Evolutionary conservation across 2,797 vertebrate genomes (phyloP).

Genomic region (Rhadinocentrus ornatus): DNA sequence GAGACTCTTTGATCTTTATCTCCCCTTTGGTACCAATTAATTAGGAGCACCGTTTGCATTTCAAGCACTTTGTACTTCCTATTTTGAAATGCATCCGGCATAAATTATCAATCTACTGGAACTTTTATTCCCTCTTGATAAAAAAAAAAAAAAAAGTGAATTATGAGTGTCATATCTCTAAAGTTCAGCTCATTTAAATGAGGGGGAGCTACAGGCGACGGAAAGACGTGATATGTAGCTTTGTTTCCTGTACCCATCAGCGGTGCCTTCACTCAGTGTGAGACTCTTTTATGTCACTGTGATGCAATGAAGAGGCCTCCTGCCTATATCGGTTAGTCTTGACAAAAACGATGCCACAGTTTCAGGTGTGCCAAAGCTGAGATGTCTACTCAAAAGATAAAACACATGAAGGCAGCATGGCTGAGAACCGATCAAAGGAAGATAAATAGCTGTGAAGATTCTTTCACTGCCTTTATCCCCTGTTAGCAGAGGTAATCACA

Average conservation of each 20-base stretch:
- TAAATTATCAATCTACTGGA: slow-evolving; percentile 67
- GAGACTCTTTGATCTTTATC: slow-evolving; percentile 71
- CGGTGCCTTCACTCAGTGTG: slow-evolving; percentile 9
- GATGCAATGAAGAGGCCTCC: slow-evolving; percentile 18
- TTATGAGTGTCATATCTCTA: slow-evolving; percentile 30
- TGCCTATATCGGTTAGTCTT: slow-evolving; percentile 26
- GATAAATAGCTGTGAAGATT: slow-evolving; percentile 67
- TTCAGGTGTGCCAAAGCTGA: slow-evolving; percentile 33
- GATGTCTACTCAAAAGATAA: slow-evolving; percentile 36
- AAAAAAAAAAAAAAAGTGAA: slow-evolving; percentile 30
- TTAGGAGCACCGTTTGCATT: slow-evolving; percentile 64
- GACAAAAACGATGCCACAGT: slow-evolving; percentile 42
- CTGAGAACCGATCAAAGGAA: slow-evolving; percentile 68
- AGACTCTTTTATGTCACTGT: slow-evolving; percentile 21
- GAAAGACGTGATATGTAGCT: slow-evolving; percentile 2
- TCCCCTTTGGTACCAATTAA: slow-evolving; percentile 76
- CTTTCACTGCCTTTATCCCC: slow-evolving; percentile 66
- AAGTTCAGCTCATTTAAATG: slow-evolving; percentile 26
- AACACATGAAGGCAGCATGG: slow-evolving; percentile 31
- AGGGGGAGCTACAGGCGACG: background rate
- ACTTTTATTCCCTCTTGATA: slow-evolving; percentile 46
- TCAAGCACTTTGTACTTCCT: slow-evolving; percentile 58
- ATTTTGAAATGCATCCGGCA: slow-evolving; percentile 65
- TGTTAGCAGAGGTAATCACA: slow-evolving; percentile 74
- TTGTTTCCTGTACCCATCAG: slow-evolving; percentile 6